A percentile compares a stretch with the other conserved stretches of the same genome.
These are phyloP conservation scores for Sebastes nivosus DNA, from an alignment of 2,797 vertebrate species.

Conservation along the genomic window DNA sequence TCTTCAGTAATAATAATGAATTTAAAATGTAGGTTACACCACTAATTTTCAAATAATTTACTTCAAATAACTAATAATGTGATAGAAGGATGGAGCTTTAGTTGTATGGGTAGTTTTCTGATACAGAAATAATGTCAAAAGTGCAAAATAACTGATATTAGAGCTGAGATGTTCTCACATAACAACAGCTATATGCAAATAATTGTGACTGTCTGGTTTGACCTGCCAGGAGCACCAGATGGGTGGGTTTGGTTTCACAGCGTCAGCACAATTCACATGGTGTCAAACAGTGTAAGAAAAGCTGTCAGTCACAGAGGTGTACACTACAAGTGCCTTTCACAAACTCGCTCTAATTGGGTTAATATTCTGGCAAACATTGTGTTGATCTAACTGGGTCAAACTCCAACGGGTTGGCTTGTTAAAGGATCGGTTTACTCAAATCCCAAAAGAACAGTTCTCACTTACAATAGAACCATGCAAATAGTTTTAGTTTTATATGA, in stretches of 20 bases:
- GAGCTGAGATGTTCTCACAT: not conserved
- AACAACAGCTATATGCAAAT: not conserved
- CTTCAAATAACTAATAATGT: not conserved
- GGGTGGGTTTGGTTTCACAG: conserved; percentile 4
- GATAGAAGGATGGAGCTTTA: not conserved
- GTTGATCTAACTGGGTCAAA: not conserved
- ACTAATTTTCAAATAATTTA: not conserved
- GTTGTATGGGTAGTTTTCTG: not conserved
- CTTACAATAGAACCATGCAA: not conserved
- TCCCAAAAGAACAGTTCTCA: not conserved
- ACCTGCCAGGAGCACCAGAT: not conserved
- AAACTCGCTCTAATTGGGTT: not conserved
- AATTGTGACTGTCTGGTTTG: not conserved
- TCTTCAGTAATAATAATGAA: not conserved
- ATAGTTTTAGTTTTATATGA: too few relatives aligned
- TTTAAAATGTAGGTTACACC: not conserved
- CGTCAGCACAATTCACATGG: not conserved
- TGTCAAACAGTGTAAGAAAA: not conserved
- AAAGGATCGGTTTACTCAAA: not conserved
- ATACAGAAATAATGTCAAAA: not conserved
- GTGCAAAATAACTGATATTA: not conserved
- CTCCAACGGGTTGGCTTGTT: not conserved
- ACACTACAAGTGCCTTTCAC: not conserved
- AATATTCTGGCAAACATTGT: not conserved
- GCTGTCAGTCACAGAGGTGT: not conserved